phyloP scores from a whole-genome alignment of 2,888 invertebrate species.

The Isoperla grammatica region DNA sequence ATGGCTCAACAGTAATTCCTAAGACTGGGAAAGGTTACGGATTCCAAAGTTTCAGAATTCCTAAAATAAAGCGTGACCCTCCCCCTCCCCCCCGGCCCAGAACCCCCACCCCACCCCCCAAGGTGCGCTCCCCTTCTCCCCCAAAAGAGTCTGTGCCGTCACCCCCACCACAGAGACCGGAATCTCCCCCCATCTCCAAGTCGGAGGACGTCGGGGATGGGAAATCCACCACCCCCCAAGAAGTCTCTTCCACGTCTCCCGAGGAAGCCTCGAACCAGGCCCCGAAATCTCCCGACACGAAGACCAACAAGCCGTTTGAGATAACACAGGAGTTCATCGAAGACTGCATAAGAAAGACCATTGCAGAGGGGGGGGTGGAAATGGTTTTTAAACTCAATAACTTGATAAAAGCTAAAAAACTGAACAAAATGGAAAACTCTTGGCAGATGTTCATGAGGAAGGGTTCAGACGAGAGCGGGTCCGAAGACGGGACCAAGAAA shows the following conservation, averaged over 20 bases:
- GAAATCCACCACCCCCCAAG: too few relatives aligned
- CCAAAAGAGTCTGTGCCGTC: too few relatives aligned
- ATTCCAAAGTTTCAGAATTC: conserved; percentile 50
- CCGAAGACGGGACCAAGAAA: neutral
- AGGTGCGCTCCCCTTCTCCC: too few relatives aligned
- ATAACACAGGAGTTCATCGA: conserved; percentile 39
- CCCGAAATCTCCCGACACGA: too few relatives aligned
- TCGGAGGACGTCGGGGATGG: too few relatives aligned
- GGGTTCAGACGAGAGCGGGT: conserved; percentile 44
- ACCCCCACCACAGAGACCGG: too few relatives aligned
- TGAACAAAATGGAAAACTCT: conserved; percentile 51
- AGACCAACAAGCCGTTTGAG: conserved; percentile 18
- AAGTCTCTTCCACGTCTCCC: too few relatives aligned
- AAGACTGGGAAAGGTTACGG: conserved; percentile 47
- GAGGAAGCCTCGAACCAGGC: too few relatives aligned
- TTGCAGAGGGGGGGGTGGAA: conserved; percentile 38
- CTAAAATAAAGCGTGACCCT: conserved; percentile 44
- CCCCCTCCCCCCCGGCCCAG: neutral
- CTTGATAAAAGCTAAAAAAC: conserved; percentile 46
- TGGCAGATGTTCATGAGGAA: conserved; percentile 45
- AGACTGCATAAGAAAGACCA: conserved; percentile 37
- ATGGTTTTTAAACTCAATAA: conserved; percentile 42
- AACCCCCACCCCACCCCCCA: conserved; percentile 12
- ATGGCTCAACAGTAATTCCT: conserved; percentile 42
- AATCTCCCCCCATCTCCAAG: too few relatives aligned